These are phyloP conservation scores for Gephyroberyx darwinii DNA, from an alignment of 2,797 vertebrate species.

Conservation along the genomic window DNA sequence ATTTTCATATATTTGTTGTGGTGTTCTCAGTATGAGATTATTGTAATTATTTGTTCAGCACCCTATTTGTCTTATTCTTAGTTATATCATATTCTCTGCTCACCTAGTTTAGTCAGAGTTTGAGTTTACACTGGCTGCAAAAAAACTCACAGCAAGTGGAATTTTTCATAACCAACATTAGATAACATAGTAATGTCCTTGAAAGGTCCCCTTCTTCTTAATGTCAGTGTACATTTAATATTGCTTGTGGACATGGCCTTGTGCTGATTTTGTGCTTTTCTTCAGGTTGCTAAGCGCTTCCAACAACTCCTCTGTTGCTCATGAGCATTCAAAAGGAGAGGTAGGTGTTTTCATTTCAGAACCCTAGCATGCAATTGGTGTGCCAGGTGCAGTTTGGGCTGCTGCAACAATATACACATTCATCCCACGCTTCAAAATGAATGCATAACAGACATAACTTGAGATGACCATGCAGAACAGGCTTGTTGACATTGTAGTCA, in stretches of 20 bases:
- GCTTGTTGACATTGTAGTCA: slow-evolving; percentile 35
- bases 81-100: too few species aligned
- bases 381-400: slow-evolving; percentile 14
- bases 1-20: too few species aligned
- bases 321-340: slow-evolving; percentile 87
- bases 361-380: neutral
- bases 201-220: too few species aligned
- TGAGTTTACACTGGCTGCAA: too few species aligned
- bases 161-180: neutral
- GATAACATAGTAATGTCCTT: neutral
- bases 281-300: slow-evolving; percentile 89
- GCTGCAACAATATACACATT: neutral
- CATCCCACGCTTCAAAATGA: neutral
- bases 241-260: slow-evolving; percentile 1
- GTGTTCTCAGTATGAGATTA: too few species aligned
- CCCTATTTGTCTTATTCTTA: too few species aligned
- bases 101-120: too few species aligned
- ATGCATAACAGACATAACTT: slow-evolving; percentile 28
- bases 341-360: slow-evolving; percentile 71
- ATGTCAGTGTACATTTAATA: neutral
- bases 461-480: slow-evolving; percentile 4
- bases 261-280: slow-evolving; percentile 37
- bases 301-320: slow-evolving; percentile 85
- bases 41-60: too few species aligned
- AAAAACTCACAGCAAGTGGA: too few species aligned